phyloP scores from a whole-genome alignment of 2,113 vertebrate genomes.

The Greenwoodochromis staneri region DNA sequence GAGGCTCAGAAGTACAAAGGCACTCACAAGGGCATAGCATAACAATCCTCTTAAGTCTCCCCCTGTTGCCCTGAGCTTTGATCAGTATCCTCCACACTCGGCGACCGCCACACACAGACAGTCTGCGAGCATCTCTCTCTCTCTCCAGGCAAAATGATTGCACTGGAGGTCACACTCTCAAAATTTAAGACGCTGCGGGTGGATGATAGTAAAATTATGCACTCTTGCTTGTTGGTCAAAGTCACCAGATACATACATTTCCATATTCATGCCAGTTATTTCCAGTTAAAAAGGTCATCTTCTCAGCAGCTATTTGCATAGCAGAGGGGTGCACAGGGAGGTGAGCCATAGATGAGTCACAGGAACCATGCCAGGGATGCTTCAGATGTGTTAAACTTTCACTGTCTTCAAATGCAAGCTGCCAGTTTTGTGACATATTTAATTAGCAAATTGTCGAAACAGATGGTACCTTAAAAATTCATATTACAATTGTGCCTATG shows the following conservation, averaged over 20 bases:
- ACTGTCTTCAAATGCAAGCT: background rate
- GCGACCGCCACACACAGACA: background rate
- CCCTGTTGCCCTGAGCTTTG: slow-evolving; percentile 28
- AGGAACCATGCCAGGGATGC: background rate
- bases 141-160: background rate
- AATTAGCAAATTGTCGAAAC: background rate
- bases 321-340: background rate
- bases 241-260: slow-evolving; percentile 34
- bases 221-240: slow-evolving; percentile 17
- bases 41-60: slow-evolving; percentile 32
- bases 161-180: slow-evolving; percentile 8
- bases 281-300: slow-evolving; percentile 40
- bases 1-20: background rate
- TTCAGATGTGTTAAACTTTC: background rate
- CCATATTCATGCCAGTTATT: slow-evolving; percentile 40
- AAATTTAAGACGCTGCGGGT: background rate
- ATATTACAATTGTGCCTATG: background rate
- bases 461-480: background rate
- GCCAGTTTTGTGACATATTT: background rate
- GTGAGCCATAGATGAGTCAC: background rate
- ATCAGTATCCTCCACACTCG: slow-evolving; percentile 11
- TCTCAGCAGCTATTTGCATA: slow-evolving; percentile 27
- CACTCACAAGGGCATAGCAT: slow-evolving; percentile 16
- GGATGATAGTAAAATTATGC: slow-evolving; percentile 13
- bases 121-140: background rate